Base-by-base conservation (phyloP, 2,113 vertebrate genomes). In the Rhipidura dahli region DNA sequence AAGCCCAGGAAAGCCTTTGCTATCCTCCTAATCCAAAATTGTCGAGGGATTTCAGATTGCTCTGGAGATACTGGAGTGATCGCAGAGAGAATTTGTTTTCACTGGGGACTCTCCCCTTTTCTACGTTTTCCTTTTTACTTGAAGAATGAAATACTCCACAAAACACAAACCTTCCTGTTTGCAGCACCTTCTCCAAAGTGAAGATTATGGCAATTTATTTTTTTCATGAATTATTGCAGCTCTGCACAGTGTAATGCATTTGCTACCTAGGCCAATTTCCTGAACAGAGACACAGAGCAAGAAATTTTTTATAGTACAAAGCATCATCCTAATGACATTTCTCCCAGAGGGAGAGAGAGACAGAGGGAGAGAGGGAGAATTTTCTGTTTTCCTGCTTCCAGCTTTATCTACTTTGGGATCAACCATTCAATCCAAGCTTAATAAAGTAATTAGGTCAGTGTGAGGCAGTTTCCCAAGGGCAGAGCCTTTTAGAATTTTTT, bases 371-470 rank as follows among this genome's bases (percentile, higher is more conserved):
- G 72, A 54, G 30, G 13, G 57, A 72, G 31, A 90, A 89, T 90
- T 89, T 91, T 91, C 69, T 91, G 69, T 89, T 96, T 94, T 91
- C 73, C 77, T 93, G 61, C 78, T 96, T 89, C 49, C 54, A 94
- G 93, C 66, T 91, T 94, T 93, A 96, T 95, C 94, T 95, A 72
- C 91, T 93, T 94, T 85, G 77, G 89, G 93, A 94, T 96, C 96
- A 97, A 85, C 81, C 68, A 83, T 85, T 87, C 89, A 97, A 83
- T 95, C 93, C 89, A 91, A 91, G 93, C 89, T 96, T 95, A 96
- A 96, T 96, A 89, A 96, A 87, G 69, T 95, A 96, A 96, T 96
- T 94, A 93, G 94, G 91, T 96, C 94, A 96, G n/a, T 50, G 81
- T 19, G 13, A 94, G 91, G 60, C 45, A 23, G 65, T 79, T 95